phyloP scores from a whole-genome alignment of 2,113 vertebrate species.

The Bothrops jararaca region DNA sequence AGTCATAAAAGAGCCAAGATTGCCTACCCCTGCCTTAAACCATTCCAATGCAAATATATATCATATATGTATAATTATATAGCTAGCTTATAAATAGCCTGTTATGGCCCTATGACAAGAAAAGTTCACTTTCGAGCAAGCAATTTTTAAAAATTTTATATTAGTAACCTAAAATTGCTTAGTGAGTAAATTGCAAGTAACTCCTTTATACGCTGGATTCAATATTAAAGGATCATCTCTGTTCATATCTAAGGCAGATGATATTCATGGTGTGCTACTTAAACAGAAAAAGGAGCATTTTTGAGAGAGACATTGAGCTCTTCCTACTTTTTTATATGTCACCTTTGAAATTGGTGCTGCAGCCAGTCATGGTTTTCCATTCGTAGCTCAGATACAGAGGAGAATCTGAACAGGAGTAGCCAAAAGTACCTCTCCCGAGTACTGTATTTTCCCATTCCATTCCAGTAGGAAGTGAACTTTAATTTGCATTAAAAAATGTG shows the following conservation, averaged over 20 bases:
- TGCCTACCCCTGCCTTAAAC: too few species aligned
- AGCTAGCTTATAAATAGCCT: not conserved
- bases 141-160: not conserved
- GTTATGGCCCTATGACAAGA: not conserved
- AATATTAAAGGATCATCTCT: not conserved
- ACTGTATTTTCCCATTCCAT: not conserved
- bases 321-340: not conserved
- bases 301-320: too few species aligned
- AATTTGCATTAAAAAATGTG: not conserved
- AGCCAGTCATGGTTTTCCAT: not conserved
- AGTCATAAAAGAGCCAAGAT: too few species aligned
- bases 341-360: not conserved
- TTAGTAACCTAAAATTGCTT: not conserved
- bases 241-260: not conserved
- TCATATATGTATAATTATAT: not conserved
- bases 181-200: not conserved
- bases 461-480: not conserved
- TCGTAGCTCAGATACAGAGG: too few species aligned
- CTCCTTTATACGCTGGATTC: not conserved
- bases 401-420: not conserved
- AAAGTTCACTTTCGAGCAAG: not conserved
- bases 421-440: not conserved
- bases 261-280: not conserved
- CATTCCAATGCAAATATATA: not conserved
- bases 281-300: not conserved